A percentile compares a stretch with the other conserved stretches of the same genome.
phyloP scores from a whole-genome alignment of 2,113 vertebrate species.

The Psittacula cyanocephala region DNA sequence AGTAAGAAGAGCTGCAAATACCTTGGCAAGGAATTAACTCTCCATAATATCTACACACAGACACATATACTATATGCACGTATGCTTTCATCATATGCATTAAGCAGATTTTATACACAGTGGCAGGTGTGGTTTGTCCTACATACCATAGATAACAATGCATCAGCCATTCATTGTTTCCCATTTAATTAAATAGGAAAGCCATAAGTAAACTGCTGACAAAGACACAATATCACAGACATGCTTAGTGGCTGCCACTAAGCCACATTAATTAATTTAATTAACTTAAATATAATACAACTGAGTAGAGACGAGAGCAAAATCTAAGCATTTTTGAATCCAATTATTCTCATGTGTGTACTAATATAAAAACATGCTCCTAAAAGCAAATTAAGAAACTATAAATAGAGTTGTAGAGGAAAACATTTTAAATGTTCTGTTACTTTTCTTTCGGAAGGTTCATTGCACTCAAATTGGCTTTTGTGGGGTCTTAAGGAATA shows the following conservation, averaged over 20 bases:
- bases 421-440: conserved; percentile 28
- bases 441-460: conserved; percentile 19
- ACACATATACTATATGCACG: neutral
- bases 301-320: neutral
- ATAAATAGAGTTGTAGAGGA: neutral
- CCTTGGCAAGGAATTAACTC: conserved; percentile 7
- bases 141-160: neutral
- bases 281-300: conserved; percentile 48
- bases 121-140: conserved; percentile 24
- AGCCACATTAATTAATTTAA: neutral
- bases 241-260: conserved; percentile 11
- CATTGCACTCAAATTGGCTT: conserved; percentile 34
- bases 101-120: neutral
- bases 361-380: neutral
- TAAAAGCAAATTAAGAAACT: conserved; percentile 37
- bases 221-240: conserved; percentile 27
- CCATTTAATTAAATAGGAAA: conserved; percentile 59
- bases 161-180: conserved; percentile 7
- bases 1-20: conserved; percentile 25
- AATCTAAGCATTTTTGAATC: conserved; percentile 44
- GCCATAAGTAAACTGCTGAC: conserved; percentile 46
- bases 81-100: neutral
- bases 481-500: conserved; percentile 42
- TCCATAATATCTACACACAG: neutral
- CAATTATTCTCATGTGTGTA: conserved; percentile 48